phyloP scores from a whole-genome alignment of 2,888 invertebrate genomes.

The Selenia dentaria region DNA sequence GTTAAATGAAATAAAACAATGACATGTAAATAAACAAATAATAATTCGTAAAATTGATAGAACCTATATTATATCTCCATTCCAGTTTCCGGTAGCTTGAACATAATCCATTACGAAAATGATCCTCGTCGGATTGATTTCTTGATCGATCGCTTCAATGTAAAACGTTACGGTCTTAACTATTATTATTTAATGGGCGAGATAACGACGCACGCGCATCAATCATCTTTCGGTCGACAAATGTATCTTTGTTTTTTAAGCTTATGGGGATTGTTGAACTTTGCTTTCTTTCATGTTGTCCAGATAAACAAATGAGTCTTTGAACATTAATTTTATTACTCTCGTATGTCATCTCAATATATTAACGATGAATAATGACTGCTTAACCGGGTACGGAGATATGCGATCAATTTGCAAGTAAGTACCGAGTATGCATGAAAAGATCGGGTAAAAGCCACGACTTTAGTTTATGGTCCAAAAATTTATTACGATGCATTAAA shows the following conservation, averaged over 20 bases:
- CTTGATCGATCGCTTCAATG: slow-evolving; percentile 71
- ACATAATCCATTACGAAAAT: slow-evolving; percentile 73
- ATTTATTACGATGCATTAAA: slow-evolving; percentile 77
- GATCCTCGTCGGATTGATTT: slow-evolving; percentile 74
- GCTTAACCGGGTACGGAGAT: slow-evolving; percentile 4
- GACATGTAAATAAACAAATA: background rate
- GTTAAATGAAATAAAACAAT: slow-evolving; percentile 5
- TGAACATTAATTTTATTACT: slow-evolving; percentile 21
- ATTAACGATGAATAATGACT: slow-evolving; percentile 19
- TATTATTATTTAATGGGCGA: slow-evolving; percentile 81
- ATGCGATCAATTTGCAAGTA: slow-evolving; percentile 16
- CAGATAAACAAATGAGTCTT: slow-evolving; percentile 46
- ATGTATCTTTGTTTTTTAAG: slow-evolving; percentile 64
- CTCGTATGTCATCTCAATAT: slow-evolving; percentile 12
- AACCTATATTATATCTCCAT: slow-evolving; percentile 42
- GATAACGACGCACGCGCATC: slow-evolving; percentile 70
- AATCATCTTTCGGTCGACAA: slow-evolving; percentile 75
- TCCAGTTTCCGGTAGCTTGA: slow-evolving; percentile 71
- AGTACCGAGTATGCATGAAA: slow-evolving; percentile 26
- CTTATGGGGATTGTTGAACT: slow-evolving; percentile 50
- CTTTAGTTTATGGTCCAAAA: slow-evolving; percentile 58
- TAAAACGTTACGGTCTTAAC: slow-evolving; percentile 63
- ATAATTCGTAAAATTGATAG: slow-evolving; percentile 18
- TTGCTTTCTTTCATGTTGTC: slow-evolving; percentile 52
- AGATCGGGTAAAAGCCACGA: slow-evolving; percentile 52